Evolutionary conservation across 2,888 invertebrate species (phyloP), one percentile per base, ranked within the genome.

Genomic region (Agrotis segetum): DNA sequence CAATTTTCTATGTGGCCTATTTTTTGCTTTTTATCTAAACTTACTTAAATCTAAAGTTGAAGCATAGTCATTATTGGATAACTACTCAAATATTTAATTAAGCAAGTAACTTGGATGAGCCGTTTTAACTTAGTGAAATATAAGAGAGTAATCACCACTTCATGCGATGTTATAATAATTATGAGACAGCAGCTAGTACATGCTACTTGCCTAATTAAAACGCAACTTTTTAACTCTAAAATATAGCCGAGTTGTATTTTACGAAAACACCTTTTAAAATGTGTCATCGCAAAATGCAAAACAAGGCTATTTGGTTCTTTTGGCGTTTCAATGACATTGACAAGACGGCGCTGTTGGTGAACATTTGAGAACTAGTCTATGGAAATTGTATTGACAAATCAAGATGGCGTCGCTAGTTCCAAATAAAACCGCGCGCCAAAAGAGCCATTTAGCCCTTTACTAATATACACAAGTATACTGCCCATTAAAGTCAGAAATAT

Each of bases 401-500:
- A 34, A 34, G 6, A 34, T 56, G 2, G 34, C 11, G 56, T 13
- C 13, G 56, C 34, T 34, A 34, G 56, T 56, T 56, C 13, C n/a
- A 4, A 56, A 7, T 56, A 56, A 14, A 24, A 13, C n/a, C 56
- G 14, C 34, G 5, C 14, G 34, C 56, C 56, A 56, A 19, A 56
- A 56, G 56, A 6, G 34, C 56, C 56, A 34, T 56, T 34, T 11
- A n/a, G 24, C 34, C n/a, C 34, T 34, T 24, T 49, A 21, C 21
- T 17, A 49, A 67, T n/a, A 72, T 78, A 78, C 72, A 78, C 71
- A 58, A 71, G 79, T 73, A 73, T 79, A 73, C 79, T 72, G 40
- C 59, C 40, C 50, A 52, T 79, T 79, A 13, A 58, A 72, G 79
- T 72, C 73, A 53, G 56, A 58, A 71, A 78, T 73, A 72, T 79